Evolutionary conservation across 2,113 vertebrate genomes (phyloP).

Genomic region (Dasyprocta punctata): DNA sequence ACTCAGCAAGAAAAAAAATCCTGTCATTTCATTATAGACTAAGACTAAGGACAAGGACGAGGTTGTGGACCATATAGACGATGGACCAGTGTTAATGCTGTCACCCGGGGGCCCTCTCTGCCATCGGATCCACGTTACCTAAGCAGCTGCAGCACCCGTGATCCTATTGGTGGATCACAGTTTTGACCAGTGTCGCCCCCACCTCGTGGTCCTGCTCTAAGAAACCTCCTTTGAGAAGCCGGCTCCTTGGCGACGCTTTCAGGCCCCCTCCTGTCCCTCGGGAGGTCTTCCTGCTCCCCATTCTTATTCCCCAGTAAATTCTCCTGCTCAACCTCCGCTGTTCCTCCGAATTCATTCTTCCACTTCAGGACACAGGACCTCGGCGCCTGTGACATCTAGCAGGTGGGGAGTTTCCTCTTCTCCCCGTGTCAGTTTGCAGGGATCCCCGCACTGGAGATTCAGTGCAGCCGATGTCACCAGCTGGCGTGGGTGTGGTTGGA

Average conservation of each 20-base stretch:
- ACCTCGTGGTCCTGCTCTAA: too few relatives aligned
- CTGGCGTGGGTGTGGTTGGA: neutral
- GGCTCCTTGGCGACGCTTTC: neutral
- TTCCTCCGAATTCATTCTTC: neutral
- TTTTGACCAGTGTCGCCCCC: neutral
- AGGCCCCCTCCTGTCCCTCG: neutral
- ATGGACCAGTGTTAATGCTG: neutral
- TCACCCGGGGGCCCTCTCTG: neutral
- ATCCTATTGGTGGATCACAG: neutral
- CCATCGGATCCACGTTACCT: neutral
- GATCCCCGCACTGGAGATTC: neutral
- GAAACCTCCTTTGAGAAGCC: too few relatives aligned
- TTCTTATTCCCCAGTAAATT: neutral
- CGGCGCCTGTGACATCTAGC: neutral
- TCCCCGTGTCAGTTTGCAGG: neutral
- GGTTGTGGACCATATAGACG: too few relatives aligned
- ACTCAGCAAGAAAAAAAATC: neutral
- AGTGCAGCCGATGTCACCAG: neutral
- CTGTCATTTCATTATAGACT: neutral
- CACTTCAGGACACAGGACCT: neutral
- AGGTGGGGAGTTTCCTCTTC: neutral
- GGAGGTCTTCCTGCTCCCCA: neutral
- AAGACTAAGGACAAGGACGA: neutral
- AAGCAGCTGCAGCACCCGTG: neutral
- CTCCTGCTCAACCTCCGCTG: neutral